Conservation (phyloP, 2,888 invertebrate species). For the Sarcophaga rosellei region DNA sequence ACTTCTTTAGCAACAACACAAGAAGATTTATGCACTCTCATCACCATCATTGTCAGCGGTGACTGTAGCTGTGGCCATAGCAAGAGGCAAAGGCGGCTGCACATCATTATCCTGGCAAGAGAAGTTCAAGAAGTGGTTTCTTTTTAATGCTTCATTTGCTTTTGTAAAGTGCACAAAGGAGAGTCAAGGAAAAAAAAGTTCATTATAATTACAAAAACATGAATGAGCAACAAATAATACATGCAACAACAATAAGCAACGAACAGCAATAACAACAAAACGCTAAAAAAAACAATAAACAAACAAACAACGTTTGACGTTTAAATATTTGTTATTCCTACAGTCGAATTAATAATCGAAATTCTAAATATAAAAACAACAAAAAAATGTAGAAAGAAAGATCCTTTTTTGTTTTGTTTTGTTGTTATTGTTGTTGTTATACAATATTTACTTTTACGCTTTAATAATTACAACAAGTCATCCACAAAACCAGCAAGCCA, state of each 20-base stretch:
- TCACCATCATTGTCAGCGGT: conserved; percentile 38
- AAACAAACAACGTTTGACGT: conserved; percentile 50
- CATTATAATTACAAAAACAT: conserved; percentile 75
- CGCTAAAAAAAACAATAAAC: conserved; percentile 30
- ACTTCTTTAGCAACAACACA: conserved; percentile 53
- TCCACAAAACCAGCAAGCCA: conserved; percentile 42
- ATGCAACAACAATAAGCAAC: neutral
- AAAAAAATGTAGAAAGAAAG: neutral
- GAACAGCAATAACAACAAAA: neutral
- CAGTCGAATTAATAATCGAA: conserved; percentile 39
- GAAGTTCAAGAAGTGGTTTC: conserved; percentile 64
- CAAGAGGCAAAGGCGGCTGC: neutral
- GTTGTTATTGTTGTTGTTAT: conserved; percentile 46
- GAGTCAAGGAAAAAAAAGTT: conserved; percentile 67
- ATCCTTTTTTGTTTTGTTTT: conserved; percentile 19
- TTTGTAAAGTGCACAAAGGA: conserved; percentile 52
- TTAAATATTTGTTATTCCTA: conserved; percentile 37
- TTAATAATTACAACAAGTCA: conserved; percentile 67
- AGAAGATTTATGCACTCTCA: conserved; percentile 64
- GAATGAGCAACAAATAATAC: conserved; percentile 75
- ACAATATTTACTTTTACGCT: conserved; percentile 63
- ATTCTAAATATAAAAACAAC: conserved; percentile 4
- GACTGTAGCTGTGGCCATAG: neutral
- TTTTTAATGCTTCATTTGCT: conserved; percentile 63
- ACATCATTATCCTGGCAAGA: conserved; percentile 60